phyloP scores from a whole-genome alignment of 2,797 vertebrate genomes.

The Platalea minor region DNA sequence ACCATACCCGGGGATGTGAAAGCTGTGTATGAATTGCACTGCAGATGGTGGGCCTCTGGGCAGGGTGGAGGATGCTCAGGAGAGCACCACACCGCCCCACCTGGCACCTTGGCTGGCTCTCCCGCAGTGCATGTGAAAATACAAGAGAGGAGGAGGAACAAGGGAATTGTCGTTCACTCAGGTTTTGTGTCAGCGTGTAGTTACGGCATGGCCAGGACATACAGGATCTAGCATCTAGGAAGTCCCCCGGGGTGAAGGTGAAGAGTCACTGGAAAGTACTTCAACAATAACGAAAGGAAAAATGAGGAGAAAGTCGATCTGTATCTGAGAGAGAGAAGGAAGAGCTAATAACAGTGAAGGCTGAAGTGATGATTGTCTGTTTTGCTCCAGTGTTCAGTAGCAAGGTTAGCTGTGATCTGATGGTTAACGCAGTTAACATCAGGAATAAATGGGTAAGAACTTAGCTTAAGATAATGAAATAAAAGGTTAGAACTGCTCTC shows the following conservation, averaged over 20 bases:
- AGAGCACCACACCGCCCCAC: neutral
- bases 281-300: neutral
- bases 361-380: neutral
- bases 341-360: neutral
- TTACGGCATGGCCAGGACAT: neutral
- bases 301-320: neutral
- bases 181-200: neutral
- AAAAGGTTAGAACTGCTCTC: neutral
- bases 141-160: neutral
- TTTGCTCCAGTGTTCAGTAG: neutral
- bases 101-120: neutral
- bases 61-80: neutral
- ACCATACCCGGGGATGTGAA: neutral
- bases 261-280: neutral
- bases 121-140: accelerated
- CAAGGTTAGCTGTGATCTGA: neutral
- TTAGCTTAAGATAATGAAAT: neutral
- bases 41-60: neutral
- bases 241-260: neutral
- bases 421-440: neutral
- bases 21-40: neutral
- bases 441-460: neutral
- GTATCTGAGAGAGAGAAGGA: neutral
- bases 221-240: neutral
- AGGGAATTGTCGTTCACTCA: accelerated